A percentile compares a stretch with the other conserved stretches of the same genome.
phyloP scores from a whole-genome alignment of 1,140 invertebrate species.

The Zelostemma sp. region DNA sequence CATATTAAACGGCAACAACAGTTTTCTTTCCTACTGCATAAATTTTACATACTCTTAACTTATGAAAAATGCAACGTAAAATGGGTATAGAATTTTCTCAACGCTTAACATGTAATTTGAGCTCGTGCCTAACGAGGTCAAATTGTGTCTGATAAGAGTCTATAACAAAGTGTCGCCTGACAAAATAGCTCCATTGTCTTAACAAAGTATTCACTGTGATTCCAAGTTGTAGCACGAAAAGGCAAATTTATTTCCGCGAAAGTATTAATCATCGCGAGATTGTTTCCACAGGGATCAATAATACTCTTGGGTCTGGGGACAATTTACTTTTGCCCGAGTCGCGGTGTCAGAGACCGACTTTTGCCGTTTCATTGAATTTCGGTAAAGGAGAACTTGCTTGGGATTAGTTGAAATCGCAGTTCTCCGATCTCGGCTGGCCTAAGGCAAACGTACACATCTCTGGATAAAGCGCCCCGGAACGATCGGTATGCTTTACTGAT shows the following conservation, averaged over 20 bases:
- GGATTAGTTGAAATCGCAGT: slow-evolving; percentile 33
- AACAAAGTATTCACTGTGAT: no score
- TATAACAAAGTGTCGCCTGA: no score
- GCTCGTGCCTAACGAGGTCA: neutral
- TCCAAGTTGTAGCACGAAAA: neutral
- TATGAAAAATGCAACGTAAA: no score
- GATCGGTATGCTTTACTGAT: slow-evolving; percentile 35
- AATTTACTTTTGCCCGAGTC: slow-evolving; percentile 30
- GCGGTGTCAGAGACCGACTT: slow-evolving; percentile 32
- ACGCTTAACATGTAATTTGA: no score
- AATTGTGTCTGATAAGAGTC: neutral
- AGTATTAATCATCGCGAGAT: slow-evolving; percentile 31
- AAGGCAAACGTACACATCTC: slow-evolving; percentile 21
- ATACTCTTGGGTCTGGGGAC: slow-evolving; percentile 24
- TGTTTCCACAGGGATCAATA: slow-evolving; percentile 32
- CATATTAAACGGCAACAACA: no score
- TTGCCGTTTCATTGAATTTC: slow-evolving; percentile 37
- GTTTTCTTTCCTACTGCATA: no score
- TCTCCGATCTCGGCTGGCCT: slow-evolving; percentile 22
- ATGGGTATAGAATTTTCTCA: no score
- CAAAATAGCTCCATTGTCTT: no score
- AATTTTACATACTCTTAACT: no score
- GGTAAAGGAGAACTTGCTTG: slow-evolving; percentile 33
- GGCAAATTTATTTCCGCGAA: slow-evolving; percentile 25
- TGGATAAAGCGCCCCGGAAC: slow-evolving; percentile 22